Percentiles rank a stretch among this genome's conserved stretches.
Evolutionary conservation across 2,888 invertebrate species (phyloP).

Genomic region (Acanthosepion pharaonis): DNA sequence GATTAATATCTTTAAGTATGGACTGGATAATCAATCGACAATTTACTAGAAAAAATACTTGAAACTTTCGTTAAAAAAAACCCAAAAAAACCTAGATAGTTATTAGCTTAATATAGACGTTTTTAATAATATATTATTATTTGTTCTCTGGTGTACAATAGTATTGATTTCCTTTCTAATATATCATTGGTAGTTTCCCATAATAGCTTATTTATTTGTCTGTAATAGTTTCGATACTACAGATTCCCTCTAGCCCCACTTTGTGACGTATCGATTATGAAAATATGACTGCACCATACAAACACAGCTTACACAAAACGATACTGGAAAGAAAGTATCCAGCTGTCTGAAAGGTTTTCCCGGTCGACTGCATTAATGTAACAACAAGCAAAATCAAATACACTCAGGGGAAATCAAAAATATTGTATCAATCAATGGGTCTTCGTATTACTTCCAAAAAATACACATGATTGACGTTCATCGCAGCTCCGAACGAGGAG

Average conservation of each 20-base stretch:
- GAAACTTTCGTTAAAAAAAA: no score
- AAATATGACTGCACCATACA: neutral
- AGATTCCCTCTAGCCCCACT: neutral
- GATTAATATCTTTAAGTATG: no score
- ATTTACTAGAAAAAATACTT: no score
- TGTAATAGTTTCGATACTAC: neutral
- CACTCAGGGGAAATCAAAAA: neutral
- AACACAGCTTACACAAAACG: neutral
- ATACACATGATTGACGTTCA: neutral
- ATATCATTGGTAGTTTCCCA: neutral
- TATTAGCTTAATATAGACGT: no score
- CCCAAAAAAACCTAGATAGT: no score
- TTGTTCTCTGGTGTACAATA: neutral
- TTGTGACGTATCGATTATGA: neutral
- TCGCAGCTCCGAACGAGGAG: neutral
- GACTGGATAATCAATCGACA: no score
- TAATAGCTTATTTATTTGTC: neutral
- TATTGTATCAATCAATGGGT: neutral
- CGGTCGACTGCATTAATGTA: neutral
- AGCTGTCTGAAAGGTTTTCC: neutral
- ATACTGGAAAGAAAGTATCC: neutral
- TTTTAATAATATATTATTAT: neutral
- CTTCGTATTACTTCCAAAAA: neutral
- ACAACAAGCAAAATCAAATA: slow-evolving; percentile 17
- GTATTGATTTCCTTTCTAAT: neutral